These are phyloP conservation scores for Cantharis flavilabris DNA, from an alignment of 2,888 invertebrate species.

Conservation along the genomic window DNA sequence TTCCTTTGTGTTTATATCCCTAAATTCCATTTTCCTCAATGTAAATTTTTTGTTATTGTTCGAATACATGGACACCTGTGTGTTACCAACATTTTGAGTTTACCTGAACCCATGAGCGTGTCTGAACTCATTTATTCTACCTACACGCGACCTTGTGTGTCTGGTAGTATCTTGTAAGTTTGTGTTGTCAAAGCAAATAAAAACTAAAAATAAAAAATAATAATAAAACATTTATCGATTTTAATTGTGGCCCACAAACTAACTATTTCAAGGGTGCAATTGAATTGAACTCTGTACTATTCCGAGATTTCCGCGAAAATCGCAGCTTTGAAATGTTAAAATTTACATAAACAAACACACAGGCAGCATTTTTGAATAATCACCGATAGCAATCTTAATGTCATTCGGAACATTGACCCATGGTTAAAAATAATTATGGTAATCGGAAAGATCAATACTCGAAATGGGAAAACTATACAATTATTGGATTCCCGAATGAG, in stretches of 20 bases:
- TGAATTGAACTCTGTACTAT: not conserved
- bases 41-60: not conserved
- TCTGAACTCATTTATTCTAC: conserved; percentile 9
- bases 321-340: not conserved
- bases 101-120: conserved; percentile 12
- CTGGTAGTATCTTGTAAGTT: conserved; percentile 15
- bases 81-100: conserved; percentile 12
- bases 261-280: not conserved
- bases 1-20: not conserved
- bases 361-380: not conserved
- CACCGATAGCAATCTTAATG: not conserved
- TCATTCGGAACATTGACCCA: not conserved
- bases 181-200: not conserved
- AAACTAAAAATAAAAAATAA: not conserved
- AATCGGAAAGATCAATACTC: not conserved
- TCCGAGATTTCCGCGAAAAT: not conserved
- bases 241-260: not conserved
- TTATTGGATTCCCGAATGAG: not conserved
- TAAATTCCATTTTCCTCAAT: not conserved
- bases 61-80: conserved; percentile 14
- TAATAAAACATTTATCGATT: not conserved
- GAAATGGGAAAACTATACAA: not conserved
- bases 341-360: not conserved
- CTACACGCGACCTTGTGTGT: conserved; percentile 27
- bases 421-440: not conserved